A percentile compares a stretch with the other conserved stretches of the same genome.
Conservation (phyloP, 2,797 vertebrate species). For the Lepilemur ruficaudatus region DNA sequence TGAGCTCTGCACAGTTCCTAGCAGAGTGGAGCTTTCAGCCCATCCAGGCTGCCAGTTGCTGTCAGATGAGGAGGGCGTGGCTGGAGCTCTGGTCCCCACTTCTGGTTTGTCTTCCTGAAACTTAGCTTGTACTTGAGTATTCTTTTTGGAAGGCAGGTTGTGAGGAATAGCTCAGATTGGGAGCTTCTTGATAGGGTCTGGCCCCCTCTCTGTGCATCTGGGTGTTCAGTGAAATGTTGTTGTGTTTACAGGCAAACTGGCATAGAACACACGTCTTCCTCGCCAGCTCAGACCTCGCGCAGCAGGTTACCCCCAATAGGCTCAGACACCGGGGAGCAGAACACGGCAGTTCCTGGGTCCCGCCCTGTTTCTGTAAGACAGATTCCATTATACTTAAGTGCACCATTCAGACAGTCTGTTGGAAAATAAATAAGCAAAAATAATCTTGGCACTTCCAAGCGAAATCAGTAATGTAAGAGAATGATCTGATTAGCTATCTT, state of each 20-base stretch:
- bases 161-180: not conserved
- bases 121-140: not conserved
- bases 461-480: not conserved
- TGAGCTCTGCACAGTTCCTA: not conserved
- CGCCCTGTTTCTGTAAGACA: constrained; percentile 84
- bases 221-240: not conserved
- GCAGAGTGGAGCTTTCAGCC: no score
- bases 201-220: accelerated
- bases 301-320: constrained; percentile 86
- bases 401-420: not conserved
- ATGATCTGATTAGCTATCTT: not conserved
- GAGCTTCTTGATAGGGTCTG: accelerated
- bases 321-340: constrained; percentile 78
- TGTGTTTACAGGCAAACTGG: constrained; percentile 81
- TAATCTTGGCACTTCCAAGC: not conserved
- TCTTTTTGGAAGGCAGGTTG: not conserved
- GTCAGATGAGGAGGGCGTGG: not conserved
- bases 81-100: no score
- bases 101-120: not conserved
- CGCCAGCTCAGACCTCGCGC: constrained; percentile 42
- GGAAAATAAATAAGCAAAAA: not conserved
- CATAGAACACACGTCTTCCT: constrained; percentile 78
- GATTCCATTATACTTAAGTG: not conserved
- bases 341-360: constrained; percentile 63
- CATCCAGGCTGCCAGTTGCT: no score